Conservation (phyloP, 2,888 invertebrate species). For the Nomada fabriciana region DNA sequence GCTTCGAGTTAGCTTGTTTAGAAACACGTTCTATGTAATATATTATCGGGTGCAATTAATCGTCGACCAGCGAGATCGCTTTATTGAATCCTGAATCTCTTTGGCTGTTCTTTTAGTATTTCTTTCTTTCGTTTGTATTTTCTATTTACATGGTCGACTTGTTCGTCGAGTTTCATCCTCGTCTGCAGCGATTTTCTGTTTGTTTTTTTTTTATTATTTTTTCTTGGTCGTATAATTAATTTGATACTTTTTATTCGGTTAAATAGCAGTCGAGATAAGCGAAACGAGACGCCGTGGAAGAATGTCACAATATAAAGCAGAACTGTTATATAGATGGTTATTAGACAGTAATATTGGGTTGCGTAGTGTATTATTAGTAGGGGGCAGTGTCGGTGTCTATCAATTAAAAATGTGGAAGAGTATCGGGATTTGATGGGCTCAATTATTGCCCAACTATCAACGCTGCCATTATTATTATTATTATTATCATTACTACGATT, state of each 20-base stretch:
- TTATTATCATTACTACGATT: not conserved
- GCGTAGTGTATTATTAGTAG: constrained; percentile 12
- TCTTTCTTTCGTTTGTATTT: too few relatives aligned
- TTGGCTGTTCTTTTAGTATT: not conserved
- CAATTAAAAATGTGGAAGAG: constrained; percentile 27
- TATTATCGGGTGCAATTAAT: constrained; percentile 49
- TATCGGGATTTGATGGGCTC: constrained; percentile 20
- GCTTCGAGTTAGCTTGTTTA: constrained; percentile 27
- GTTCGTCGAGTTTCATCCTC: constrained; percentile 20
- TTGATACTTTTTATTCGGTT: constrained; percentile 2
- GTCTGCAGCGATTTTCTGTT: not conserved
- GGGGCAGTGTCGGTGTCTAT: not conserved
- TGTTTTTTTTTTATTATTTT: not conserved
- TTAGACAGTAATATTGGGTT: constrained; percentile 25
- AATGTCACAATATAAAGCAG: constrained; percentile 12
- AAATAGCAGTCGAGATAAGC: constrained; percentile 30
- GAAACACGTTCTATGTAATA: constrained; percentile 34
- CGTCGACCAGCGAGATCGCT: constrained; percentile 40
- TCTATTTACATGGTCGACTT: not conserved
- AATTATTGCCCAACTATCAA: constrained; percentile 14
- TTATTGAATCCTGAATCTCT: constrained; percentile 39
- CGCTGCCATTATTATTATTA: not conserved
- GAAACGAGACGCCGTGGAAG: not conserved
- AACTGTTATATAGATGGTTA: constrained; percentile 5
- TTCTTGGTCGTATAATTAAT: not conserved